Base-by-base conservation (phyloP, 2,888 invertebrate species). In the Tryphoninae sp. region DNA sequence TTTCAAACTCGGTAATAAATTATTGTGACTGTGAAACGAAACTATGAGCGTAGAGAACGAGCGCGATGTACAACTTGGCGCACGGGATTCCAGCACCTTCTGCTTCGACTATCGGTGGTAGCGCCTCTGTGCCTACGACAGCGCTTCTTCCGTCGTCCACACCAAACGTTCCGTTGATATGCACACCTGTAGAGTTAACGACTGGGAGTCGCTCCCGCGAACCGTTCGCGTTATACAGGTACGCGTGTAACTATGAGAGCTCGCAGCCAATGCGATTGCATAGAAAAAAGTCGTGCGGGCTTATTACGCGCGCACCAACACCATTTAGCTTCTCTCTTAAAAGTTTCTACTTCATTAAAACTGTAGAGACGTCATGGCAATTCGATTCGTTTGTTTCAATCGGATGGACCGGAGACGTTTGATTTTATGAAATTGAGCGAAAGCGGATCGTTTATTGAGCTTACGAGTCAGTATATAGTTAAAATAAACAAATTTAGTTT, bases 91-190 rank as follows among this genome's bases (percentile, higher is more conserved):
- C 68, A 73, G 79, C 79, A 76, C 82, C 78, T 79, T 79, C 76
- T 79, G 76, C 76, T 79, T 68, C 68, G 76, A 79, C 72, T 82
- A 68, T 76, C 79, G 79, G 79, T 82, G 79, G 79, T 82, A 79
- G 79, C 72, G 78, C 72, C 75, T 79, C 76, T 68, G 51, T 68
- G 79, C 62, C 42, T 9, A 55, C 55, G 19, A 19, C 75, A 68
- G 53, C 67, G 72, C 69, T 75, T 82, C 81, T 82, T 78, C 81
- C 81, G 78, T 71, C 71, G 74, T 78, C 55, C 61, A 71, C 71
- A 59, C 67, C 67, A 67, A 13, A 49, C 67, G n/a, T n/a, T n/a
- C n/a, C 74, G 42, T 22, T 55, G 65, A 78, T 78, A 58, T 65
- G 19, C 42, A 76, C 73, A 80, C 76, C 65, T 74, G 74, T 55